Evolutionary conservation across 2,888 invertebrate species (phyloP).

Genomic region (Entomobrya multifasciata): DNA sequence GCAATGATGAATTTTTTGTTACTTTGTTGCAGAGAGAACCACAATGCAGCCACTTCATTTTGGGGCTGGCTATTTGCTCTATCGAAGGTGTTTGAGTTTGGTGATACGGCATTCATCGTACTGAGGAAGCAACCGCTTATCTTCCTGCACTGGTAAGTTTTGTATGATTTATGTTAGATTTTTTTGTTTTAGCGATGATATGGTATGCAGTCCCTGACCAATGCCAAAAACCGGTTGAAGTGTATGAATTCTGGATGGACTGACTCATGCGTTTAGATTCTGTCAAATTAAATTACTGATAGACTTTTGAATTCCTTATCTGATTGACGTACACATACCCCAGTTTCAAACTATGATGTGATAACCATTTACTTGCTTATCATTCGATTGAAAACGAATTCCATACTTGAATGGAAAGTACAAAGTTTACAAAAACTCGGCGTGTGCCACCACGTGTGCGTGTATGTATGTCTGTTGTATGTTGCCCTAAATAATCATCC

Average conservation of each 20-base stretch:
- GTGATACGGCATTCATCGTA: conserved; percentile 75
- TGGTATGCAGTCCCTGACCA: neutral
- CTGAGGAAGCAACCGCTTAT: conserved; percentile 74
- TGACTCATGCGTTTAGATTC: too few relatives aligned
- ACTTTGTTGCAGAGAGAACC: conserved; percentile 64
- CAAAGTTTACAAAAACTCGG: too few relatives aligned
- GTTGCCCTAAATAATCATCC: too few relatives aligned
- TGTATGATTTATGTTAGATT: neutral
- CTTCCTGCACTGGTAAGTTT: conserved; percentile 73
- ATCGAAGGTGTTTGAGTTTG: conserved; percentile 76
- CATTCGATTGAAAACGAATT: too few relatives aligned
- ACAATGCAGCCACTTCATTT: conserved; percentile 74
- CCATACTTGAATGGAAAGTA: neutral
- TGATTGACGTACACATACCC: too few relatives aligned
- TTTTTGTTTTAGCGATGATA: neutral
- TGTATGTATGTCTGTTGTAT: too few relatives aligned
- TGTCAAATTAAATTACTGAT: too few relatives aligned
- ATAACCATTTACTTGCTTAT: too few relatives aligned
- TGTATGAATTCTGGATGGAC: neutral
- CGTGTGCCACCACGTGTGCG: too few relatives aligned
- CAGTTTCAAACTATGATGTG: too few relatives aligned
- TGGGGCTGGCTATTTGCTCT: conserved; percentile 74
- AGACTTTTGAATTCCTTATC: too few relatives aligned
- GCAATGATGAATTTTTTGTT: too few relatives aligned
- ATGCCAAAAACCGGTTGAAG: neutral